Evolutionary conservation across 1,140 invertebrate species (phyloP).

Genomic region (Hermetia illucens): DNA sequence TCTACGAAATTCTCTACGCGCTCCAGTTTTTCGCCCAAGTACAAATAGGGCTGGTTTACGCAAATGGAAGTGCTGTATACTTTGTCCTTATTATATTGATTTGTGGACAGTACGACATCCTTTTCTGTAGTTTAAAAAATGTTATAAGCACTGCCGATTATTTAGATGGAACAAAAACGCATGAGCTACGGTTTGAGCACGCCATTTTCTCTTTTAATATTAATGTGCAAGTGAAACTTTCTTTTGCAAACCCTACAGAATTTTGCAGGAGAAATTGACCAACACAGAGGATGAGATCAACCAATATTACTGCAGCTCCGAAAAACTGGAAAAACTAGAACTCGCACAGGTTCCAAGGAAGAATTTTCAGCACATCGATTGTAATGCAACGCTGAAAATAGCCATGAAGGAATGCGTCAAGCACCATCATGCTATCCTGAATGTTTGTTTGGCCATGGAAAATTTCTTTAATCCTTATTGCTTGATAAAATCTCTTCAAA

Average conservation of each 20-base stretch:
- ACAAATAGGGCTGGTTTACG: conserved; percentile 20
- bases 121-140: conserved; percentile 24
- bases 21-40: conserved; percentile 21
- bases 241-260: not conserved
- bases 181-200: conserved; percentile 10
- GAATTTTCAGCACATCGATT: no score
- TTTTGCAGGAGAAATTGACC: conserved; percentile 11
- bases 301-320: conserved; percentile 14
- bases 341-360: no score
- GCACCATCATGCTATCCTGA: conserved; percentile 17
- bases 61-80: conserved; percentile 18
- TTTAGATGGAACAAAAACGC: conserved; percentile 10
- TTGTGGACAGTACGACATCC: conserved; percentile 23
- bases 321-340: conserved; percentile 14
- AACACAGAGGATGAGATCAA: conserved; percentile 13
- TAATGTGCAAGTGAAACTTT: not conserved
- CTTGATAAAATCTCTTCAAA: conserved; percentile 21
- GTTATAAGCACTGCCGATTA: conserved; percentile 19
- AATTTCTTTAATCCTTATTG: conserved; percentile 21
- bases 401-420: no score
- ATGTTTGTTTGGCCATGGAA: conserved; percentile 15
- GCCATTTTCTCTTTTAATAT: conserved; percentile 4
- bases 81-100: conserved; percentile 18
- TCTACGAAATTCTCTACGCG: conserved; percentile 19
- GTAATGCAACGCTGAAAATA: no score